Evolutionary conservation across 1,140 invertebrate genomes (phyloP).

Genomic region (Neodiprion lecontei): DNA sequence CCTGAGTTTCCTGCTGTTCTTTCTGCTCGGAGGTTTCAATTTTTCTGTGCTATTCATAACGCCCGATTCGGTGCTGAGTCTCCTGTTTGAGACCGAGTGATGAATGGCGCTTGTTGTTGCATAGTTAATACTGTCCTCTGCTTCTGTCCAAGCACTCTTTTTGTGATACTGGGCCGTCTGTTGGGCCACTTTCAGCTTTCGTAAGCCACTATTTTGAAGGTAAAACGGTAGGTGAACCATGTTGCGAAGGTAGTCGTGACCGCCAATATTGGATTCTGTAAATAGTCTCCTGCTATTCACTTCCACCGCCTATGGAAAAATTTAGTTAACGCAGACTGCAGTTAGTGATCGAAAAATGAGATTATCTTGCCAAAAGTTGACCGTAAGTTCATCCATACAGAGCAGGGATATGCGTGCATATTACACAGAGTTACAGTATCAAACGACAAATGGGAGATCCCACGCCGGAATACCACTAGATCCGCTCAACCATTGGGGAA

Average conservation of each 20-base stretch:
- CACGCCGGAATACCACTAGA: too few species aligned
- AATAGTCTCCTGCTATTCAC: slow-evolving; percentile 86
- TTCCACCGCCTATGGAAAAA: slow-evolving; percentile 80
- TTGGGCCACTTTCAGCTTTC: slow-evolving; percentile 87
- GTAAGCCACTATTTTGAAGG: slow-evolving; percentile 93
- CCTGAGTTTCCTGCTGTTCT: slow-evolving; percentile 74
- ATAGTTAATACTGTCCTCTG: slow-evolving; percentile 61
- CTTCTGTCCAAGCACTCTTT: slow-evolving; percentile 54
- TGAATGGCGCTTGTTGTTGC: slow-evolving; percentile 57
- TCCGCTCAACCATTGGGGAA: too few species aligned
- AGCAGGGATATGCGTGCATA: slow-evolving; percentile 3
- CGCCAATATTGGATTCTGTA: slow-evolving; percentile 88
- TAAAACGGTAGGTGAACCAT: slow-evolving; percentile 98
- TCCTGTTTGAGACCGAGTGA: slow-evolving; percentile 71
- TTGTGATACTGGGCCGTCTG: slow-evolving; percentile 70
- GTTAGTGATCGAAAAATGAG: background rate
- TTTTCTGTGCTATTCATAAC: slow-evolving; percentile 79
- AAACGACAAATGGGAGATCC: slow-evolving; percentile 15
- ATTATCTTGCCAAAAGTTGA: background rate
- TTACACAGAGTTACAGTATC: background rate
- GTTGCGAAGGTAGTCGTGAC: slow-evolving; percentile 94
- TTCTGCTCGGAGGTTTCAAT: slow-evolving; percentile 62
- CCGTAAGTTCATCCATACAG: background rate
- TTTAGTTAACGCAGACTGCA: slow-evolving; percentile 12
- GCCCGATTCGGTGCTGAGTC: slow-evolving; percentile 78